These are phyloP conservation scores for Sebastes matsubarae DNA, from an alignment of 2,797 vertebrate species.

Conservation along the genomic window DNA sequence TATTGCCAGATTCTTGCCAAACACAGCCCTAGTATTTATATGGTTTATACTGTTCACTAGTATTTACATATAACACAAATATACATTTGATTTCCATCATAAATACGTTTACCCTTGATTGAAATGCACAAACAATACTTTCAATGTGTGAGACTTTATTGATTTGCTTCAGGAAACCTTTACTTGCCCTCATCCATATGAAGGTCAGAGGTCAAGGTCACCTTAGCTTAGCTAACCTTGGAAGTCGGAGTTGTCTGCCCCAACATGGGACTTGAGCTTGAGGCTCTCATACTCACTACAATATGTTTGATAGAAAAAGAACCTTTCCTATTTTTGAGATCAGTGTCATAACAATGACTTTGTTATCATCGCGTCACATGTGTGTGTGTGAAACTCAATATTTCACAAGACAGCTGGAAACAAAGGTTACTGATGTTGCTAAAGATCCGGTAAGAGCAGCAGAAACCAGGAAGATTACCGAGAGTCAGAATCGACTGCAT, in stretches of 20 bases:
- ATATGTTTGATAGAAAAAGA: background rate
- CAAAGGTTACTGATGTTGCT: slow-evolving; percentile 20
- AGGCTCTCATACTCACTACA: background rate
- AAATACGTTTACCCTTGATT: background rate
- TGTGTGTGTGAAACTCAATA: background rate
- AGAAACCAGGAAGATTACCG: slow-evolving; percentile 34
- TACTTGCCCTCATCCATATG: background rate
- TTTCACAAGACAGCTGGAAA: slow-evolving; percentile 42
- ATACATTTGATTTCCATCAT: too few species aligned
- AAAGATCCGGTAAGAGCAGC: slow-evolving; percentile 39
- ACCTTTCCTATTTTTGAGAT: background rate
- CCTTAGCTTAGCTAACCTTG: background rate
- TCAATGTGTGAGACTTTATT: background rate
- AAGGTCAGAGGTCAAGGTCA: slow-evolving; percentile 25
- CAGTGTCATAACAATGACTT: background rate
- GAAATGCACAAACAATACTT: background rate
- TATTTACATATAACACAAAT: background rate
- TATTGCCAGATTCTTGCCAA: background rate
- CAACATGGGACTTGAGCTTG: background rate
- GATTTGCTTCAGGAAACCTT: background rate
- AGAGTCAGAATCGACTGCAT: slow-evolving; percentile 39
- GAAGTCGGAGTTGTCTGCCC: background rate
- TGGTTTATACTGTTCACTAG: too few species aligned
- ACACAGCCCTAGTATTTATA: background rate
- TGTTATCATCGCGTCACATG: background rate